Percentiles rank a stretch among this genome's conserved stretches.
These are phyloP conservation scores for Thomomys bottae DNA, from an alignment of 2,113 vertebrate species.

Conservation along the genomic window DNA sequence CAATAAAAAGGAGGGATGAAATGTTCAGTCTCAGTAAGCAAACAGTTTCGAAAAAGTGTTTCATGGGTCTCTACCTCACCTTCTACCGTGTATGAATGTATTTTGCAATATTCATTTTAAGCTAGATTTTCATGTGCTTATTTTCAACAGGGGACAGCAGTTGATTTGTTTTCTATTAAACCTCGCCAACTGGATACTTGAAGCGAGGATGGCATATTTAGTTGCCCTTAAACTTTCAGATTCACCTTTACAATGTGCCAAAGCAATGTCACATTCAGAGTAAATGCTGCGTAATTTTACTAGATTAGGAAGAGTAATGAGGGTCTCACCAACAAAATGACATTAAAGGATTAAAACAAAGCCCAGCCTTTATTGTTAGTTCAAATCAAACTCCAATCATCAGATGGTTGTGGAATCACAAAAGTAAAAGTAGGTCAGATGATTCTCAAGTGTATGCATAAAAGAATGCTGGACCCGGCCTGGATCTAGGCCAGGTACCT, in stretches of 20 bases:
- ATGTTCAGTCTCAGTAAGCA: slow-evolving; percentile 42
- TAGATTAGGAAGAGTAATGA: slow-evolving; percentile 45
- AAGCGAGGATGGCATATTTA: slow-evolving; percentile 66
- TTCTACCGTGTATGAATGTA: slow-evolving; percentile 57
- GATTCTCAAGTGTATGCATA: background rate
- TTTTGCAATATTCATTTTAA: slow-evolving; percentile 40
- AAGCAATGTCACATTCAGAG: slow-evolving; percentile 46
- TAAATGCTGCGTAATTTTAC: slow-evolving; percentile 46
- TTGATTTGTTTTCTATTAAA: slow-evolving; percentile 56
- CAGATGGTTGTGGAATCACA: slow-evolving; percentile 24
- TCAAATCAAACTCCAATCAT: slow-evolving; percentile 40
- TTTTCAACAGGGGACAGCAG: slow-evolving; percentile 59
- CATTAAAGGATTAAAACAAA: slow-evolving; percentile 61
- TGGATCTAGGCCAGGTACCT: background rate
- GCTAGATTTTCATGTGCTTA: slow-evolving; percentile 47
- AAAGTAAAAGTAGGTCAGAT: slow-evolving; percentile 26
- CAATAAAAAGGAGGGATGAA: slow-evolving; percentile 34
- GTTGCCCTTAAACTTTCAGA: slow-evolving; percentile 67
- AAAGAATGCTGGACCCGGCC: background rate
- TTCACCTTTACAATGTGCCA: slow-evolving; percentile 66
- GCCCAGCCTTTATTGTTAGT: slow-evolving; percentile 10
- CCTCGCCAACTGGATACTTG: slow-evolving; percentile 27
- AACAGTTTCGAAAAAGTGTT: slow-evolving; percentile 68
- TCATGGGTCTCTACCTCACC: slow-evolving; percentile 11
- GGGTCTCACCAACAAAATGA: slow-evolving; percentile 54